Base-by-base conservation (phyloP, 92 coral and sea anemone species). In the Porites cylindrica region DNA sequence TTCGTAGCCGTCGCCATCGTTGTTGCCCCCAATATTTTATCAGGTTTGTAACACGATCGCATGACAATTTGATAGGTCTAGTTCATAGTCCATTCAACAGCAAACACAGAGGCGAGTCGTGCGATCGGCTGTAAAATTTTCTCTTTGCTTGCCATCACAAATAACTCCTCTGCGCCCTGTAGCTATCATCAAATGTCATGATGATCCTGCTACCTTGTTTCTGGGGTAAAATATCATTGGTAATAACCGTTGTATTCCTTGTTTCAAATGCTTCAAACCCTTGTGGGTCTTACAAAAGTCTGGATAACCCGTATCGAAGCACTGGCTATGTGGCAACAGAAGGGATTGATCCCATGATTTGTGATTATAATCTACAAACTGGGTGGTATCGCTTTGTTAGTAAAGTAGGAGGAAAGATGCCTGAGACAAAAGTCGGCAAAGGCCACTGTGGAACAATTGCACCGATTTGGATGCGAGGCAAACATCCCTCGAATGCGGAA, bases 351-450 rank as follows among this genome's bases (percentile, higher is more conserved):
- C 85, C 81, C 9, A 69, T 77, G 38, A 72, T 70, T 70, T 88
- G 91, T n/a, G 91, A 88, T 76, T 2, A 13, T 7, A 11, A 8
- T 0, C 91, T 88, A 19, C 16, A 61, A 17, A 32, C 67, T 59
- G 91, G 91, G 14, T 88, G 91, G 91, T 88, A 88, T 56, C 78
- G 91, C 12, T 88, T 88, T 64, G 76, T 24, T 9, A 88, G 70
- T 66, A 14, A 38, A 1, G 91, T 79, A 20, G 91, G 91, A 6
- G 91, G 86, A 70, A 54, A 56, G 69, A 86, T 86, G 85, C 90
- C 90, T 1, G 74, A 78, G 14, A 86, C 72, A 0, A 80, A 80
- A 53, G 43, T 78, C 10, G 29, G 13, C 67, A 70, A 56, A 2
- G 11, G 62, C 62, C 80, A 68, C 70, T 88, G 91, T 21, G 91